These are phyloP conservation scores for Ranitomeya variabilis DNA, from an alignment of 2,113 vertebrate species.

Conservation along the genomic window DNA sequence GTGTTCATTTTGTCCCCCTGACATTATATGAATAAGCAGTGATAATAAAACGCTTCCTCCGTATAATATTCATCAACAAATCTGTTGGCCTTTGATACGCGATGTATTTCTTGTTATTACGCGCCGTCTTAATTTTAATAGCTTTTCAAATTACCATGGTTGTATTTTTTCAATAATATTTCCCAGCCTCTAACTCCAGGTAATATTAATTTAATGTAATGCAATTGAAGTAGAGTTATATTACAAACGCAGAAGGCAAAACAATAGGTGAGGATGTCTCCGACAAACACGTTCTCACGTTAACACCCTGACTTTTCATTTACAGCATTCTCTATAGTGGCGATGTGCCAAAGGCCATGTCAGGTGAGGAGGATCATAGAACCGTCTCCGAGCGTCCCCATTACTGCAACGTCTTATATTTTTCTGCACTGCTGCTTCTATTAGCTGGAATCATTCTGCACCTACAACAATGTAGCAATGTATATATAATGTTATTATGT, in stretches of 20 bases:
- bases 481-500: too few species aligned
- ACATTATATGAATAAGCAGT: slow-evolving; percentile 4
- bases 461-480: neutral
- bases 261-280: neutral
- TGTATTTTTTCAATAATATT: neutral
- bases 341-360: neutral
- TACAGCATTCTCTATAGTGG: slow-evolving; percentile 6
- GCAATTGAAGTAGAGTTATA: neutral
- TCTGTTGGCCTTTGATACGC: slow-evolving; percentile 6
- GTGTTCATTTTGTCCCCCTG: neutral
- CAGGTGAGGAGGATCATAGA: neutral
- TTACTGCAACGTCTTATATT: too few species aligned
- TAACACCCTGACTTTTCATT: slow-evolving; percentile 7
- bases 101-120: neutral
- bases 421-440: neutral
- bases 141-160: slow-evolving; percentile 2
- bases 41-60: neutral
- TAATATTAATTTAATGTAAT: slow-evolving; percentile 14
- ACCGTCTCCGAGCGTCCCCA: too few species aligned
- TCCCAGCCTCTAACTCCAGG: neutral
- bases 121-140: neutral
- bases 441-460: neutral
- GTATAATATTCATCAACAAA: slow-evolving; percentile 5
- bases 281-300: neutral
- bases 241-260: neutral